phyloP scores from a whole-genome alignment of 2,888 invertebrate genomes.

The Strigamia crassipes region DNA sequence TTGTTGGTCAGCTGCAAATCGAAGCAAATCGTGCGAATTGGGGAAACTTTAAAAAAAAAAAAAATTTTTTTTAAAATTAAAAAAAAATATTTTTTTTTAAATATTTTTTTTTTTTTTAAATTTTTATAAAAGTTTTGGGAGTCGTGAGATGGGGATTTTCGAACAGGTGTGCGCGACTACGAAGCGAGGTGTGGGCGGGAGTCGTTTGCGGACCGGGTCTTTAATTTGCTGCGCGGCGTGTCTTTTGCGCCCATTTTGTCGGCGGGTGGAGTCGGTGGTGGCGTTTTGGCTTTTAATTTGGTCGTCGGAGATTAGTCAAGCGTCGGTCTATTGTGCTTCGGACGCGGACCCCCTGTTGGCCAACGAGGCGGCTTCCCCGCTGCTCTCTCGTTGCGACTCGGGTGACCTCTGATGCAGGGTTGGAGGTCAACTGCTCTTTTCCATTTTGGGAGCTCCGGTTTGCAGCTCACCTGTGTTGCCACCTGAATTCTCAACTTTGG shows the following conservation, averaged over 20 bases:
- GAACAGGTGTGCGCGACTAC: not conserved
- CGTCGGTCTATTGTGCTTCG: constrained; percentile 42
- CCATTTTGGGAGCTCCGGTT: constrained; percentile 42
- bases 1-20: not conserved
- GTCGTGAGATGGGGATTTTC: constrained; percentile 6
- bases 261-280: constrained; percentile 40
- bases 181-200: constrained; percentile 24
- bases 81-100: not conserved
- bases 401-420: constrained; percentile 39
- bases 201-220: not conserved
- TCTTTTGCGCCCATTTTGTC: constrained; percentile 41
- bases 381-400: constrained; percentile 28
- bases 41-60: no score
- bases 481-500: constrained; percentile 35
- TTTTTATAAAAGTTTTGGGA: constrained; percentile 10
- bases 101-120: not conserved
- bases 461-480: constrained; percentile 40
- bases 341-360: constrained; percentile 36
- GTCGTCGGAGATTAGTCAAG: constrained; percentile 32
- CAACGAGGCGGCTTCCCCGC: constrained; percentile 40
- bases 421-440: constrained; percentile 42
- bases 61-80: no score
- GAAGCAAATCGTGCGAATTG: not conserved
- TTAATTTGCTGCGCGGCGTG: constrained; percentile 29
- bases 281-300: constrained; percentile 42